These are phyloP conservation scores for Andrena marginata DNA, from an alignment of 2,888 invertebrate species.

Conservation along the genomic window DNA sequence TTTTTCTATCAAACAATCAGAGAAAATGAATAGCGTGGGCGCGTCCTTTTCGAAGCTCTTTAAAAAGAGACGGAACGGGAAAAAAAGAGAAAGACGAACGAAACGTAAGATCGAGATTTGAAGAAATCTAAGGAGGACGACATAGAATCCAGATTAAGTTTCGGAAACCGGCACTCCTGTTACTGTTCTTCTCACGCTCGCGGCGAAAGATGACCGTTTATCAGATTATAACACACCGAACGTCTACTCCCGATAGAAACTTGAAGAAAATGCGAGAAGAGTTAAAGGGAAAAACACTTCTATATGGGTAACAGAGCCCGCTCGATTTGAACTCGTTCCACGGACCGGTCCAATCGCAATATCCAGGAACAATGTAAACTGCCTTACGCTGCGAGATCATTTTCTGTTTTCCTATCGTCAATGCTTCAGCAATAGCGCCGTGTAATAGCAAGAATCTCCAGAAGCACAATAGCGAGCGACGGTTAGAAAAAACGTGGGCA, in stretches of 20 bases:
- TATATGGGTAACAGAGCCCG: conserved; percentile 45
- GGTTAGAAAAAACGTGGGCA: conserved; percentile 32
- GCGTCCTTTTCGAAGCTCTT: background rate
- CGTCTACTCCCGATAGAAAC: background rate
- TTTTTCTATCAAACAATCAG: conserved; percentile 2
- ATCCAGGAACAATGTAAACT: conserved; percentile 30
- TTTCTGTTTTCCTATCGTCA: conserved; percentile 39
- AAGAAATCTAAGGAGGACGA: background rate
- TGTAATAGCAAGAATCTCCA: conserved; percentile 16
- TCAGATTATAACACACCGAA: background rate
- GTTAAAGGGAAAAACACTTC: conserved; percentile 1
- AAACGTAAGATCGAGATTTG: background rate
- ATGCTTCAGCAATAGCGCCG: conserved; percentile 40
- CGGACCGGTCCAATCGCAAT: conserved; percentile 49
- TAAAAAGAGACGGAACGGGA: background rate
- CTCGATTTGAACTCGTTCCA: conserved; percentile 58
- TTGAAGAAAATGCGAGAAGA: background rate
- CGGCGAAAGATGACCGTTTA: background rate
- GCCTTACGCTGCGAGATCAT: conserved; percentile 45
- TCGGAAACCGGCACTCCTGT: background rate
- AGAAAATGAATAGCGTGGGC: conserved; percentile 4
- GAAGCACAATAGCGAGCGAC: conserved; percentile 14
- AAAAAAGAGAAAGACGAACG: background rate
- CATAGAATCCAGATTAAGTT: conserved; percentile 13
- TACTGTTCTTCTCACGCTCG: background rate